Evolutionary conservation across 2,888 invertebrate genomes (phyloP).

Genomic region (Tribolium freemani): DNA sequence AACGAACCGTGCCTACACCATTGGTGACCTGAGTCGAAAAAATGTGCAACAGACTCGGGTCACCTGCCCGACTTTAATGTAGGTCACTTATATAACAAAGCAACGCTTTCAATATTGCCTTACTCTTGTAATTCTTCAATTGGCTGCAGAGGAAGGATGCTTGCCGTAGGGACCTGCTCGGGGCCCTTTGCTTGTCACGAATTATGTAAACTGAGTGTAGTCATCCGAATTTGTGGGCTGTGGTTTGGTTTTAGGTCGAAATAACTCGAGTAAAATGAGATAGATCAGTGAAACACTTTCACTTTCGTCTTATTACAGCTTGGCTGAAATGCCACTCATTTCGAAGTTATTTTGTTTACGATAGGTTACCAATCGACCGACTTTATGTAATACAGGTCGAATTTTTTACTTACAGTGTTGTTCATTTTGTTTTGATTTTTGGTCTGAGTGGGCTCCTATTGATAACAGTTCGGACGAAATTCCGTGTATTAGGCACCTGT

Average conservation of each 20-base stretch:
- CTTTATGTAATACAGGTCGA: conserved; percentile 19
- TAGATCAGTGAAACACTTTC: conserved; percentile 37
- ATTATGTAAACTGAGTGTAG: neutral
- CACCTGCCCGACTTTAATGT: conserved; percentile 39
- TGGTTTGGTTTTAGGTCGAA: conserved; percentile 1
- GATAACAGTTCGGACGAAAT: conserved; percentile 10
- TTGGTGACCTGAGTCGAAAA: neutral
- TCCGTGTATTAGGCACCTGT: conserved; percentile 17
- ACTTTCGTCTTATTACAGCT: conserved; percentile 29
- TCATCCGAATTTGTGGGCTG: neutral
- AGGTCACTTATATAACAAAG: conserved; percentile 42
- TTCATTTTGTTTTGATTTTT: conserved; percentile 28
- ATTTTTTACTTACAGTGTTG: conserved; percentile 37
- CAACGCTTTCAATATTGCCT: conserved; percentile 42
- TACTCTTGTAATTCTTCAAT: conserved; percentile 16
- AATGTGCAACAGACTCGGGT: conserved; percentile 5
- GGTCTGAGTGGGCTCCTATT: conserved; percentile 15
- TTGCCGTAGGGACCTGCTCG: neutral
- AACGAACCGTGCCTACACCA: neutral
- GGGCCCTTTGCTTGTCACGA: neutral
- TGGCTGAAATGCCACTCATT: conserved; percentile 32
- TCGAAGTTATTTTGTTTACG: conserved; percentile 32
- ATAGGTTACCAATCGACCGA: conserved; percentile 26
- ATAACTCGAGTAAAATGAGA: conserved; percentile 17
- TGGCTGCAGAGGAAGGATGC: neutral